Base-by-base conservation (phyloP, 2,113 vertebrate genomes). In the Hippocampus barbouri region DNA sequence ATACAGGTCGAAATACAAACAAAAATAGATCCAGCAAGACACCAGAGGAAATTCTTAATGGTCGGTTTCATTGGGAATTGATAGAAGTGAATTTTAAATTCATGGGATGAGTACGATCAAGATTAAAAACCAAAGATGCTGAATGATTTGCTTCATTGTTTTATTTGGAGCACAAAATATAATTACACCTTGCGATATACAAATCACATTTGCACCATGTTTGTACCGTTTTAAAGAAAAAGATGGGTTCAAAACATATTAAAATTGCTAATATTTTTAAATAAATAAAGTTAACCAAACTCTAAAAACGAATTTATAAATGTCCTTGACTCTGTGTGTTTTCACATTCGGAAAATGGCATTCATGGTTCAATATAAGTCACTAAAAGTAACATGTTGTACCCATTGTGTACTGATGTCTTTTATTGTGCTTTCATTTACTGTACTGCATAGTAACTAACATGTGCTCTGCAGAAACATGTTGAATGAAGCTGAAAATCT, bases 141-240 rank as follows among this genome's bases (percentile, higher is more conserved):
- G 16, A 34, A 20, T 25, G 74, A 71, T 77, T 82, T 74, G 45
- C 49, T 76, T 69, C 66, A 82, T 83, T 76, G 60, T 89, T 92
- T 92, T 90, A 90, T 92, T 91, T 86, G 80, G 85, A 88, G 85
- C 83, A 91, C 89, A 91, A 91, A 91, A 90, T 89, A 91, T 90
- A 86, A 88, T 92, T 90, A 90, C 87, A 90, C 85, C 86, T 90
- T 89, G 79, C 84, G 81, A 90, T 90, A 89, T 89, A 89, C 87
- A 89, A 89, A 90, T 84, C 85, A 91, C 87, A 83, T 90, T 87
- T 85, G 85, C 77, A 88, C 87, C 85, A 72, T 83, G 80, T 79
- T 78, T 85, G 85, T 86, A 83, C 78, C 57, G 69, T 81, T 87
- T 86, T 41, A 85, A 87, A 82, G 74, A 84, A 88, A 78, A 88